phyloP scores from a whole-genome alignment of 2,113 vertebrate species.

The Myodes glareolus region DNA sequence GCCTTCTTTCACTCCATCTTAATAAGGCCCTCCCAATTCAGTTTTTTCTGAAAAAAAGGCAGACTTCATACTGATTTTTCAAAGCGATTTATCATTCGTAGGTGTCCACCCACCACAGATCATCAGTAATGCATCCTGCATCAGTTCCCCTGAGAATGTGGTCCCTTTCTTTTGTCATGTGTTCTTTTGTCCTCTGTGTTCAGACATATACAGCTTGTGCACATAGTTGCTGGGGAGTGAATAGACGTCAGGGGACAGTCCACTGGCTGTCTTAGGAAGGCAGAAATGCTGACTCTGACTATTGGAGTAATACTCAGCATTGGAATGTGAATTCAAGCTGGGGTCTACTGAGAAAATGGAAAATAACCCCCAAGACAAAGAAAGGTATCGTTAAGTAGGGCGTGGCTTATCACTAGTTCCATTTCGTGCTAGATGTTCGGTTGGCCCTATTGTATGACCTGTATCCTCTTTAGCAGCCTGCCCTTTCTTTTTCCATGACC shows the following conservation, averaged over 20 bases:
- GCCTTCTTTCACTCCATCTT: neutral
- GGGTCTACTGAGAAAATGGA: neutral
- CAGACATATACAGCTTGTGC: neutral
- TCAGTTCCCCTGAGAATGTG: neutral
- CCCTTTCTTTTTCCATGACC: neutral
- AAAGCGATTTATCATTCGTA: neutral
- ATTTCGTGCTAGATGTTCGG: accelerated
- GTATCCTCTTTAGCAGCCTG: neutral
- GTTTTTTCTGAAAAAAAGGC: neutral
- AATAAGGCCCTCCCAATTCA: neutral
- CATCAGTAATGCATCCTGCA: neutral
- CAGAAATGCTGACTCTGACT: neutral
- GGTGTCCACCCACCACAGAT: accelerated
- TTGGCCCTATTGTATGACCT: neutral
- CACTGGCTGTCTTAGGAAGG: neutral
- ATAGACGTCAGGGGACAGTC: neutral
- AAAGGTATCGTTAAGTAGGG: neutral
- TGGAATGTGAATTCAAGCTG: neutral
- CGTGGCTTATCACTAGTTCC: accelerated
- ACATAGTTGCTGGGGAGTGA: neutral
- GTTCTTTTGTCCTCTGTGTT: neutral
- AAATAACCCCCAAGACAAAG: neutral
- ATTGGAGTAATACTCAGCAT: neutral
- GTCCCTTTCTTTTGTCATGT: neutral
- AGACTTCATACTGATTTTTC: neutral